phyloP scores from a whole-genome alignment of 1,140 invertebrate species.

The Pseudomyrmex pallidus region DNA sequence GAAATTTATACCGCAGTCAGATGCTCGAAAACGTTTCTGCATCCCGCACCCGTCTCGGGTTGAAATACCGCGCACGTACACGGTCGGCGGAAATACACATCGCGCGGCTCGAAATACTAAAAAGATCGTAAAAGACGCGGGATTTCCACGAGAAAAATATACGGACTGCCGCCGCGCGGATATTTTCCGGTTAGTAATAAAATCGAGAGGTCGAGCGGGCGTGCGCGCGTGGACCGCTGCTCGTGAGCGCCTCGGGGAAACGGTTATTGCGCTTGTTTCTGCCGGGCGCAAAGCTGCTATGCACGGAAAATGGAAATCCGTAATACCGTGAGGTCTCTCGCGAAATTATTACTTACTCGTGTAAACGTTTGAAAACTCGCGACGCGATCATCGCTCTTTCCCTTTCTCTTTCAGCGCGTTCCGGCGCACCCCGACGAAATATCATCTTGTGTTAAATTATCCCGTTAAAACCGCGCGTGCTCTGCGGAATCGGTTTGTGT shows the following conservation, averaged over 20 bases:
- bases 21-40: background rate
- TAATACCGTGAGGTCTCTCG: slow-evolving; percentile 31
- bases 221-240: background rate
- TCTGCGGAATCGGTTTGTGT: slow-evolving; percentile 38
- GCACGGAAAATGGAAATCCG: slow-evolving; percentile 28
- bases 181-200: slow-evolving; percentile 45
- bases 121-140: slow-evolving; percentile 21
- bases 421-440: background rate
- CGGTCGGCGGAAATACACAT: background rate
- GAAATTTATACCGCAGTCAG: background rate
- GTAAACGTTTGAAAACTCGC: slow-evolving; percentile 49
- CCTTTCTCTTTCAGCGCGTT: too few species aligned
- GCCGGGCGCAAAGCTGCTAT: slow-evolving; percentile 7
- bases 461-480: too few species aligned
- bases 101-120: slow-evolving; percentile 1
- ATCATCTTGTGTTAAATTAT: slow-evolving; percentile 37
- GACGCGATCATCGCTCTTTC: slow-evolving; percentile 6
- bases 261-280: slow-evolving; percentile 53
- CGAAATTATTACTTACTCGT: slow-evolving; percentile 48
- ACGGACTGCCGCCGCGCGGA: background rate
- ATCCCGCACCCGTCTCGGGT: background rate
- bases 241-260: slow-evolving; percentile 5
- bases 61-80: background rate
- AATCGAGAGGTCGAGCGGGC: slow-evolving; percentile 48
- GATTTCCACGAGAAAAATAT: slow-evolving; percentile 36